A percentile compares a stretch with the other conserved stretches of the same genome.
Evolutionary conservation across 2,113 vertebrate species (phyloP).

Genomic region (Toxotes chatareus): DNA sequence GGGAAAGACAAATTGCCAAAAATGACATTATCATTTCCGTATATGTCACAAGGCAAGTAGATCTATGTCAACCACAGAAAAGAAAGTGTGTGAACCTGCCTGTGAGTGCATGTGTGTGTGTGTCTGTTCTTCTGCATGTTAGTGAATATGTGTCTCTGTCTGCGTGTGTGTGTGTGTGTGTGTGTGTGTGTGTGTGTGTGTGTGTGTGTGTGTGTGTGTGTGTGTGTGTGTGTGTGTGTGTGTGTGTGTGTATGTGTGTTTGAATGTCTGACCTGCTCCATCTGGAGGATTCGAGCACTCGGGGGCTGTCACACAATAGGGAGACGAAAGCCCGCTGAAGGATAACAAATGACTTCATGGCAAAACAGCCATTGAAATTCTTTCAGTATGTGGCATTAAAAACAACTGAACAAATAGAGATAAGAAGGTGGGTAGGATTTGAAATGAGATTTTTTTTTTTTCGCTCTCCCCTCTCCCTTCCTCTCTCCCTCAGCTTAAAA

Average conservation of each 20-base stretch:
- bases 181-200: conserved; percentile 21
- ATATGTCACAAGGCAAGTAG: conserved; percentile 86
- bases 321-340: conserved; percentile 96
- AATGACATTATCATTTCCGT: conserved; percentile 91
- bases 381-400: conserved; percentile 99
- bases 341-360: conserved; percentile 99
- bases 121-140: too few relatives aligned
- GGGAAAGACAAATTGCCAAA: conserved; percentile 89
- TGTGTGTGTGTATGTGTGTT: conserved; percentile 71
- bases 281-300: conserved; percentile 97
- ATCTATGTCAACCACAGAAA: conserved; percentile 89
- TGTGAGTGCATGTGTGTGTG: conserved; percentile 1
- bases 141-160: not conserved
- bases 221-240: conserved; percentile 45
- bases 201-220: conserved; percentile 34
- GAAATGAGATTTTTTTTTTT: conserved; percentile 91
- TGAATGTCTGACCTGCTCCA: conserved; percentile 88
- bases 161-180: conserved; percentile 45
- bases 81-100: conserved; percentile 85
- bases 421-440: conserved; percentile 98
- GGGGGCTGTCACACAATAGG: conserved; percentile 96
- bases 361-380: conserved; percentile 99
- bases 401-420: conserved; percentile 99
- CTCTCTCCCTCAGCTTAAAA: conserved; percentile 85
- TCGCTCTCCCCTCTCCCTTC: conserved; percentile 76